Base-by-base conservation (phyloP, 1,140 invertebrate species). In the Scylla paramamosain region DNA sequence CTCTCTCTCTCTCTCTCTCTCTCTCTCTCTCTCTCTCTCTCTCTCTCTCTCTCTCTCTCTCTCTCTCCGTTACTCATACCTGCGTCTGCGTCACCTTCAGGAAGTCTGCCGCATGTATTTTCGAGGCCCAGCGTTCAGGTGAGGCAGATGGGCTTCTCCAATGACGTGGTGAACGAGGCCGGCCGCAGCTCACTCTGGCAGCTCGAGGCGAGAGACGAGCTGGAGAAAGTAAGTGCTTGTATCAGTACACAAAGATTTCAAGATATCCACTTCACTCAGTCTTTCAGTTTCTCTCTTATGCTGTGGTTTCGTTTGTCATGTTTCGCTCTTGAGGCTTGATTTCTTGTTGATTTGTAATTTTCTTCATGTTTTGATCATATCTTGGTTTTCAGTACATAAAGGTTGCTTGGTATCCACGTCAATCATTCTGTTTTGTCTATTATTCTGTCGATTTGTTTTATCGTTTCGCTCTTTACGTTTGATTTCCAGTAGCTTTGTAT, bases 91-190 rank as follows among this genome's bases (percentile, higher is more conserved):
- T 6, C 16, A 12, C 16, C 52, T 59, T 59, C 52, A 59, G 52
- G 7, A 28, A 45, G n/a, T 25, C 12, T 28, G 7, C 28, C 46
- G 48, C 31, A 48, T n/a, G 45, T 87, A 39, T 93, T 87, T 83
- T 14, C 31, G 4, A 4, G 48, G 92, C 82, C 45, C 14, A 31
- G 12, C 10, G 52, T 93, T 59, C 25, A 86, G 28, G 82, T 93
- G 0, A 32, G 82, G 10, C 32, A 39, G 39, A 31, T 89, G 31
- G 14, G 14, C 39, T 82, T 94, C 88, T 20, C 31, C 31, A 20
- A 28, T 4, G 67, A 84, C 25, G 45, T 89, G 16, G 20, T 94
- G 20, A n/a, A 94, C 59, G 87, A 94, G 93, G 93, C 93, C 0
- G 59, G 28, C 4, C 20, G 87, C 12, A 39, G 25, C 0, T 59